Conservation (phyloP, 2,113 vertebrate genomes). For the Dicrurus megarhynchus region DNA sequence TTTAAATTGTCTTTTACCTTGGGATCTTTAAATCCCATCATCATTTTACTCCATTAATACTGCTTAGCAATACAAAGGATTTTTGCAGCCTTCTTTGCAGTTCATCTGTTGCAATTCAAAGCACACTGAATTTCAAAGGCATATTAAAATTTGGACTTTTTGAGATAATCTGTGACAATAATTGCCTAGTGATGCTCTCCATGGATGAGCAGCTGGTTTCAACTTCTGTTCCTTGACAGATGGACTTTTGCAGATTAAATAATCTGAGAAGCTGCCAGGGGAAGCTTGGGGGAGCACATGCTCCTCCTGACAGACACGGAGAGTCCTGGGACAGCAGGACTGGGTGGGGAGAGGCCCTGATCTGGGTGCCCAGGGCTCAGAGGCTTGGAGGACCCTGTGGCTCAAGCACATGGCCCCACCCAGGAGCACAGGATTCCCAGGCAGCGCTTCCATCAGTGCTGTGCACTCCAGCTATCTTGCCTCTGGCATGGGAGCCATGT, state of each 20-base stretch:
- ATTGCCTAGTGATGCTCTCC: not conserved
- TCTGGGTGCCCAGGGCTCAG: not conserved
- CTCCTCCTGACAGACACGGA: not conserved
- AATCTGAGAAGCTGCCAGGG: not conserved
- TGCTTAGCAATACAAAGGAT: not conserved
- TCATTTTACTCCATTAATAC: not conserved
- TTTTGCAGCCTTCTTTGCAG: not conserved
- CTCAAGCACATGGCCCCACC: not conserved
- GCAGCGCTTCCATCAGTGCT: not conserved
- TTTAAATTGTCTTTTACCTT: not conserved
- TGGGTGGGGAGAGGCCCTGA: not conserved
- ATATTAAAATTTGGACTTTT: not conserved
- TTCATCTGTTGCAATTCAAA: not conserved
- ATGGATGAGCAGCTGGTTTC: not conserved
- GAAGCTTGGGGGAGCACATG: not conserved
- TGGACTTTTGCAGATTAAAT: not conserved
- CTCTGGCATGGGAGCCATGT: fast-evolving
- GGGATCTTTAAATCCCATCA: not conserved
- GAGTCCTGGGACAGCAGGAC: not conserved
- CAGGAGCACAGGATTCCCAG: not conserved
- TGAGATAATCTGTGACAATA: not conserved
- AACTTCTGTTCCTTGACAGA: not conserved
- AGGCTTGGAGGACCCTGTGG: not conserved
- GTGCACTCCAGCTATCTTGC: fast-evolving
- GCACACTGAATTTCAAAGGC: not conserved